Evolutionary conservation across 2,113 vertebrate genomes (phyloP).

Genomic region (Merops nubicus): DNA sequence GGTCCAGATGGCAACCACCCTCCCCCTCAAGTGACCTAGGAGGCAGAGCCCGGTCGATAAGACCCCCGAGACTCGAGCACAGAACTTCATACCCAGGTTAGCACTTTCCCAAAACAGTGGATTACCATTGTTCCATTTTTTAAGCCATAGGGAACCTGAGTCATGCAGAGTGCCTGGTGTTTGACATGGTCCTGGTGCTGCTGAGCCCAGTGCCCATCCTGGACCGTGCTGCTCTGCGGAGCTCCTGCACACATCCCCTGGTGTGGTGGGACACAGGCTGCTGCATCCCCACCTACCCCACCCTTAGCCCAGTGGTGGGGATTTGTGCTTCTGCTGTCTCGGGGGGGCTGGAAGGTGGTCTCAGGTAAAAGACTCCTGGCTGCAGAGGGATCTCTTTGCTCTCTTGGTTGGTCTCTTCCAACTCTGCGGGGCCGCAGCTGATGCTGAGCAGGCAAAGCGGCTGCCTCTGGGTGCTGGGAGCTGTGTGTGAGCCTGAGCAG

Average conservation of each 20-base stretch:
- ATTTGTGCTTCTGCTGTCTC: not conserved
- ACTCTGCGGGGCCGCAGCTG: not conserved
- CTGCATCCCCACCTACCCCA: not conserved
- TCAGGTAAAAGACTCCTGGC: not conserved
- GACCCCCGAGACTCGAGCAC: not conserved
- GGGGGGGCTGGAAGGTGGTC: not conserved
- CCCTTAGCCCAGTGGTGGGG: not conserved
- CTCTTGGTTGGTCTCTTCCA: not conserved
- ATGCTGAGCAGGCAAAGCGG: not conserved
- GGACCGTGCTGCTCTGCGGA: not conserved
- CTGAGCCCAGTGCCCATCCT: not conserved
- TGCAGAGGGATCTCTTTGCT: not conserved
- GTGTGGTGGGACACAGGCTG: not conserved
- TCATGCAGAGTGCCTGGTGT: not conserved
- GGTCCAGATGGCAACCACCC: not conserved
- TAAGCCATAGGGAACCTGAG: not conserved
- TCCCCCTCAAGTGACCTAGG: not conserved
- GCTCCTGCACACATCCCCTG: not conserved
- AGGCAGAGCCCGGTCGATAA: not conserved
- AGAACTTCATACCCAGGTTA: not conserved
- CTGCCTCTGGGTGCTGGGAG: not conserved
- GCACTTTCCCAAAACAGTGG: not conserved
- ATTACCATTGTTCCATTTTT: not conserved
- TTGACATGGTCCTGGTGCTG: not conserved
- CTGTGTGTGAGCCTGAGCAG: rapidly evolving